phyloP scores from a whole-genome alignment of 2,888 invertebrate species.

The Drosophila hamatofila region DNA sequence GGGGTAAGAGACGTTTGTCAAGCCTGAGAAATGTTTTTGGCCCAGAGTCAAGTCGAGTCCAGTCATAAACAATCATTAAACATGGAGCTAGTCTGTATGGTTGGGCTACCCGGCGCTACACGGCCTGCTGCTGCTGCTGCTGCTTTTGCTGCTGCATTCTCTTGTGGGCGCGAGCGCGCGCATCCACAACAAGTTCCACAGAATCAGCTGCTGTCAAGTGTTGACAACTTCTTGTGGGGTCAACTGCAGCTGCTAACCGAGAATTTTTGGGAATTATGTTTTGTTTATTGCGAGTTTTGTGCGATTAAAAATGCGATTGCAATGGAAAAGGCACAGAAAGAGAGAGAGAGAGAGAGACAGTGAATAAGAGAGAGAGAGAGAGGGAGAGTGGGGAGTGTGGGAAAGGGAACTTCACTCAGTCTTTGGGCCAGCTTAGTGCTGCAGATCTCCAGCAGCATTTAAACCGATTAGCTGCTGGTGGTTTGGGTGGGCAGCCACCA shows the following conservation, averaged over 20 bases:
- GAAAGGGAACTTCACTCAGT: neutral
- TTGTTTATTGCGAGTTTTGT: conserved; percentile 54
- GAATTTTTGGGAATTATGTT: conserved; percentile 59
- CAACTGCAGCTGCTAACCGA: conserved; percentile 48
- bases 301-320: conserved; percentile 45
- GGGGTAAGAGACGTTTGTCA: conserved; percentile 37
- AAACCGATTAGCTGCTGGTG: conserved; percentile 59
- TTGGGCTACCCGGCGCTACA: conserved; percentile 56
- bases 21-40: conserved; percentile 67
- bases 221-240: conserved; percentile 75
- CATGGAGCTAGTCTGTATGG: conserved; percentile 31
- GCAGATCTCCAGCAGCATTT: conserved; percentile 44
- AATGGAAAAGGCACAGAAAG: neutral
- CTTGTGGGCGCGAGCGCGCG: conserved; percentile 41
- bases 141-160: conserved; percentile 30
- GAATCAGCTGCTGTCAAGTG: conserved; percentile 63
- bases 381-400: neutral
- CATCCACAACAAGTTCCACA: conserved; percentile 65
- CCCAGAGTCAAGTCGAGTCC: conserved; percentile 28
- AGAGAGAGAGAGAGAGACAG: neutral
- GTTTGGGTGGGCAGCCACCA: conserved; percentile 43
- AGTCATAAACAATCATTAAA: conserved; percentile 77
- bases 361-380: neutral
- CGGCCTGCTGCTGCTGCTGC: conserved; percentile 44
- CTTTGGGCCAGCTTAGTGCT: conserved; percentile 45